Evolutionary conservation across 2,113 vertebrate genomes (phyloP), one percentile per base, ranked within the genome.

Genomic region (Donacobius atricapilla): DNA sequence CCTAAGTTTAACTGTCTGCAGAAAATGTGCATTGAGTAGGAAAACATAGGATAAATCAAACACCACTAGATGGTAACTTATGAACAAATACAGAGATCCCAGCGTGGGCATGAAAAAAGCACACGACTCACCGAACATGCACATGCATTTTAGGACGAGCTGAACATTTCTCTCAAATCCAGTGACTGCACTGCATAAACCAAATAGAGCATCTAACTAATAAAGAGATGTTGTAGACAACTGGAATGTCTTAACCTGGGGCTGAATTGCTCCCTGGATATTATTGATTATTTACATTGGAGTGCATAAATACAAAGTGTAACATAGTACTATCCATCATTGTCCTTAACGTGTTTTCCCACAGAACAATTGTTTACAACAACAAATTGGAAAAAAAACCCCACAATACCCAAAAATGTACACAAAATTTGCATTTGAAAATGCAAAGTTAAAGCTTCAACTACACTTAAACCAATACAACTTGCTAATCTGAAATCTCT

Each of bases 51-150:
- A 3, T 21, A 69, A 58, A 81, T 14, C 3, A 48, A 61, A 66
- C 15, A 4, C 1, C 44, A 44, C 6, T 54, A 16, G 27, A 48
- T 37, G 9, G 2, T 8, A 57, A 54, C 3, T 15, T 44, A 20
- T 30, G 7, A 60, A 16, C 15, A 72, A 72, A 57, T 35, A n/a
- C 1, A 6, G 4, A 64, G 11, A 82, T 2, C 1, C 2, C 3
- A 19, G 6, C 12, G 10, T 30, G 79, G 15, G 3, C 22, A n/a
- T 70, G 47, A 19, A 75, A 68, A 65, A 44, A 12, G 2, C 13
- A 16, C 45, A 9, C 0, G 1, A 19, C 17, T 60, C 21, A 17
- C 5, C 8, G 75, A 61, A 44, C 8, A 6, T 23, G 5, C 6
- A 18, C 3, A 5, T 13, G 5, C 9, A 10, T 70, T 75, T 79